Conservation (phyloP, 2,888 invertebrate genomes). For the Leptura quadrifasciata region DNA sequence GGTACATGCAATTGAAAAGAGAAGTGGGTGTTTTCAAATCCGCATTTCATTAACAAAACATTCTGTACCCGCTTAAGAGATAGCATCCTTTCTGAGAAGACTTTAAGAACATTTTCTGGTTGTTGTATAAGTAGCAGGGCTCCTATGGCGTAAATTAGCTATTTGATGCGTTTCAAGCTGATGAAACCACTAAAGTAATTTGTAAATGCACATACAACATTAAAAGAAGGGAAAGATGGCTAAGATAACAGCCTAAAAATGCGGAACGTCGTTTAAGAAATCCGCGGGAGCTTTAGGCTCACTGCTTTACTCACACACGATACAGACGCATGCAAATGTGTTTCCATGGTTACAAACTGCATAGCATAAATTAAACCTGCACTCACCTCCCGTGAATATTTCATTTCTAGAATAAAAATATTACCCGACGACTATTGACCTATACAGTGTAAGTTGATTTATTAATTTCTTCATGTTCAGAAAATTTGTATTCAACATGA, state of each 20-base stretch:
- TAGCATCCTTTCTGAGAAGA: conserved; percentile 46
- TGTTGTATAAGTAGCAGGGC: conserved; percentile 27
- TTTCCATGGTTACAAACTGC: conserved; percentile 70
- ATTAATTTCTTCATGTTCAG: conserved; percentile 38
- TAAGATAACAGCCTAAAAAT: conserved; percentile 60
- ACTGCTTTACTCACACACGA: conserved; percentile 57
- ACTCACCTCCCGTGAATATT: conserved; percentile 67
- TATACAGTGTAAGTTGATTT: conserved; percentile 37
- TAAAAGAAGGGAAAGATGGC: conserved; percentile 46
- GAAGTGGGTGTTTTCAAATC: conserved; percentile 60
- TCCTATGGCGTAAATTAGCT: conserved; percentile 54
- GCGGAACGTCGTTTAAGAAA: conserved; percentile 63
- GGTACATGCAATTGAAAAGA: conserved; percentile 56
- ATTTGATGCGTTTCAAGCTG: conserved; percentile 54
- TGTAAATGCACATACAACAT: conserved; percentile 60
- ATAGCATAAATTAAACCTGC: conserved; percentile 69
- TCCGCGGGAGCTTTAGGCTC: conserved; percentile 61
- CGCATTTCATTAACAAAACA: conserved; percentile 62
- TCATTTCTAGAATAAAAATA: conserved; percentile 68
- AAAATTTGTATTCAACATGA: conserved; percentile 29
- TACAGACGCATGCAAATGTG: conserved; percentile 70
- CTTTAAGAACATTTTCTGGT: conserved; percentile 25
- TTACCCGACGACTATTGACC: conserved; percentile 61
- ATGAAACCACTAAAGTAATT: conserved; percentile 62
- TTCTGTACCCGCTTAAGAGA: conserved; percentile 48